These are phyloP conservation scores for Ophraella communa DNA, from an alignment of 2,888 invertebrate genomes.

Conservation along the genomic window DNA sequence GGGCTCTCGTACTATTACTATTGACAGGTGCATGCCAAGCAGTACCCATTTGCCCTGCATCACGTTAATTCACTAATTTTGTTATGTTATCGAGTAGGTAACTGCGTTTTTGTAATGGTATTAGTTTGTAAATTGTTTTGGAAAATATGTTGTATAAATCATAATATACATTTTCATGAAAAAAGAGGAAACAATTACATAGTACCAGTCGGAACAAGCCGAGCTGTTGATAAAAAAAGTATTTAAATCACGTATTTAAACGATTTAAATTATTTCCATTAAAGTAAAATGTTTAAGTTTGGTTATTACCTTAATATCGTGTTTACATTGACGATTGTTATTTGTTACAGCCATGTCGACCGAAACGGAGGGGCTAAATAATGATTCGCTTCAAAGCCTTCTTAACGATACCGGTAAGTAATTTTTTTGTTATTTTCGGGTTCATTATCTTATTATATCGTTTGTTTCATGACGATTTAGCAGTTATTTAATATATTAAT, in stretches of 20 bases:
- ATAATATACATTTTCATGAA: too few relatives aligned
- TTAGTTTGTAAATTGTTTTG: too few relatives aligned
- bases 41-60: too few relatives aligned
- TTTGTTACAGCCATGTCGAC: slow-evolving; percentile 68
- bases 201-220: neutral
- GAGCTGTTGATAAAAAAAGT: neutral
- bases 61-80: too few relatives aligned
- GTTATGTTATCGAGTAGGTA: too few relatives aligned
- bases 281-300: neutral
- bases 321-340: neutral
- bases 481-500: neutral
- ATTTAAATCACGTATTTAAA: neutral
- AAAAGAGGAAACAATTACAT: too few relatives aligned
- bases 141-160: too few relatives aligned
- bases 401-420: slow-evolving; percentile 69
- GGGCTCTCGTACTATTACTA: too few relatives aligned
- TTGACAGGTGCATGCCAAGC: too few relatives aligned
- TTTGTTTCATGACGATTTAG: neutral
- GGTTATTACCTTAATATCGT: neutral
- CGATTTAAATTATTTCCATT: neutral
- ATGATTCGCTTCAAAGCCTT: slow-evolving; percentile 66
- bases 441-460: neutral
- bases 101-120: too few relatives aligned
- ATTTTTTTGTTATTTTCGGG: neutral
- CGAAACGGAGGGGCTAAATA: slow-evolving; percentile 63